Conservation (phyloP, 1,140 invertebrate genomes). For the Saccostrea echinata region DNA sequence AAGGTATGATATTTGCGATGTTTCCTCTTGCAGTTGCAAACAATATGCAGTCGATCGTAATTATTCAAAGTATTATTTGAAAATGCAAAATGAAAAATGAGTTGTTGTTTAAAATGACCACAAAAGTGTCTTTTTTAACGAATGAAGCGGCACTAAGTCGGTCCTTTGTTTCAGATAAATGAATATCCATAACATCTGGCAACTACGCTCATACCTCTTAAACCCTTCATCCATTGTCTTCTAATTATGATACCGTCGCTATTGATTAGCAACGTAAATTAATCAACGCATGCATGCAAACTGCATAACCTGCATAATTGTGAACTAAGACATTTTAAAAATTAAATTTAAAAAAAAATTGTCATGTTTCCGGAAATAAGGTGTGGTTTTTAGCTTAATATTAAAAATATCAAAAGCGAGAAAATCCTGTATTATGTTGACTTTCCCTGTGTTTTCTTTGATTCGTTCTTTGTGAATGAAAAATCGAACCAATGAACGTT, state of each 20-base stretch:
- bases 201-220: neutral
- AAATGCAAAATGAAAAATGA: no score
- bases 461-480: neutral
- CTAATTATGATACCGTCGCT: neutral
- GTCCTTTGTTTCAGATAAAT: neutral
- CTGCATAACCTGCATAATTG: neutral
- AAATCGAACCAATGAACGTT: neutral
- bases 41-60: no score
- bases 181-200: neutral
- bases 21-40: no score
- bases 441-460: neutral
- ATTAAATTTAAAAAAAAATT: neutral
- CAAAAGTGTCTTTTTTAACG: neutral
- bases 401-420: conserved; percentile 12
- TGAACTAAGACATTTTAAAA: neutral
- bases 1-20: no score
- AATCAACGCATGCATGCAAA: neutral
- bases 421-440: neutral
- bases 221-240: neutral
- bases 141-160: neutral
- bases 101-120: no score
- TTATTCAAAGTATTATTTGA: no score
- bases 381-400: neutral
- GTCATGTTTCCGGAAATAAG: neutral
- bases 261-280: neutral